phyloP scores from a whole-genome alignment of 2,113 vertebrate species.

The Microcebus tavaratra region DNA sequence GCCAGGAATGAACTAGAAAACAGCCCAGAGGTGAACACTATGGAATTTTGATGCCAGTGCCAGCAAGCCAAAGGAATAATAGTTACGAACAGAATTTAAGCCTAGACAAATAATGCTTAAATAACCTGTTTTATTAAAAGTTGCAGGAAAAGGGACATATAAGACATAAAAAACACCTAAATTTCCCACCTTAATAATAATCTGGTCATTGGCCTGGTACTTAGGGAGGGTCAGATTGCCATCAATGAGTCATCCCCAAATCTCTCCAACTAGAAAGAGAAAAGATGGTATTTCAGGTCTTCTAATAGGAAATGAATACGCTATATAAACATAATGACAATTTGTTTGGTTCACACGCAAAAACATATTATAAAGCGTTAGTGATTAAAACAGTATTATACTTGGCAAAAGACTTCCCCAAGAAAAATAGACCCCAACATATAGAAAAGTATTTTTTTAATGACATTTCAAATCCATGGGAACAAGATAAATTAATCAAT shows the following conservation, averaged over 20 bases:
- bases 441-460: neutral
- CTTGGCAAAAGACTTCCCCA: neutral
- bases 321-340: neutral
- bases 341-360: neutral
- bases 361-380: neutral
- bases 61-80: neutral
- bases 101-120: neutral
- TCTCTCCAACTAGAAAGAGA: neutral
- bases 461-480: neutral
- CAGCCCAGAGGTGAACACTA: accelerated
- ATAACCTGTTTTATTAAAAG: neutral
- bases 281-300: neutral
- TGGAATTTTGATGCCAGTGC: neutral
- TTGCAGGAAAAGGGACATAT: neutral
- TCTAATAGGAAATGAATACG: neutral
- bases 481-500: neutral
- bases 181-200: neutral
- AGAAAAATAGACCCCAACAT: neutral
- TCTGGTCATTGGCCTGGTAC: neutral
- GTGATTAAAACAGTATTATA: neutral
- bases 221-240: neutral
- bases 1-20: neutral
- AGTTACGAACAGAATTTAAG: neutral
- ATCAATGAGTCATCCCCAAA: neutral
- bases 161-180: neutral